Conservation (phyloP, 2,113 vertebrate genomes). For the Plecotus auritus region DNA sequence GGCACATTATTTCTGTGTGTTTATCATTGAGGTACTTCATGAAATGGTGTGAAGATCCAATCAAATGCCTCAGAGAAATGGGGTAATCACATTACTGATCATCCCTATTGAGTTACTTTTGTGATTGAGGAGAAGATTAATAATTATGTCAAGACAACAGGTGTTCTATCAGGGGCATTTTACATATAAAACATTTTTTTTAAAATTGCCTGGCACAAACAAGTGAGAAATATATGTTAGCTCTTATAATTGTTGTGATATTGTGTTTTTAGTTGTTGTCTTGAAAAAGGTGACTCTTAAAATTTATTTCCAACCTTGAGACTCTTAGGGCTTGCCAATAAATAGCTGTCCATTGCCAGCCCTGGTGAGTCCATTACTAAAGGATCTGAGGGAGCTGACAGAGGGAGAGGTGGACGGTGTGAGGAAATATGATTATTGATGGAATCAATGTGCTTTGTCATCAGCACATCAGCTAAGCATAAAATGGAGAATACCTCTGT, state of each 20-base stretch:
- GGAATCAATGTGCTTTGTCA: neutral
- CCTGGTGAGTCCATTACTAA: neutral
- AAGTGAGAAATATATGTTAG: neutral
- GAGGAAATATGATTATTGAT: slow-evolving; percentile 16
- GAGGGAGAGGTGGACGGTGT: neutral
- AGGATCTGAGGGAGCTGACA: neutral
- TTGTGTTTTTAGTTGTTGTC: neutral
- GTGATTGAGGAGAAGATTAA: neutral
- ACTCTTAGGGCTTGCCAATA: neutral
- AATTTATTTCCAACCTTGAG: neutral
- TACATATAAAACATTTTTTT: neutral
- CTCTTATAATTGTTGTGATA: neutral
- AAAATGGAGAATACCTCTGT: slow-evolving; percentile 2
- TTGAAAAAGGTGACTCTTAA: neutral
- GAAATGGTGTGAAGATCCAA: neutral
- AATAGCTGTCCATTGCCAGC: neutral
- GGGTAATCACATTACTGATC: neutral
- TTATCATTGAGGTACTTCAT: neutral
- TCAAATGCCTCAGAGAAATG: neutral
- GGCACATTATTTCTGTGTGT: neutral
- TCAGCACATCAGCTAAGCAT: slow-evolving; percentile 10
- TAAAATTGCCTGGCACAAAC: neutral
- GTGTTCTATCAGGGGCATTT: neutral
- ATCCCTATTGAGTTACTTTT: neutral
- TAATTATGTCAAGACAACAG: neutral